Evolutionary conservation across 2,797 vertebrate genomes (phyloP), one percentile per base, ranked within the genome.

Genomic region (Sebastes kiyomatsui): DNA sequence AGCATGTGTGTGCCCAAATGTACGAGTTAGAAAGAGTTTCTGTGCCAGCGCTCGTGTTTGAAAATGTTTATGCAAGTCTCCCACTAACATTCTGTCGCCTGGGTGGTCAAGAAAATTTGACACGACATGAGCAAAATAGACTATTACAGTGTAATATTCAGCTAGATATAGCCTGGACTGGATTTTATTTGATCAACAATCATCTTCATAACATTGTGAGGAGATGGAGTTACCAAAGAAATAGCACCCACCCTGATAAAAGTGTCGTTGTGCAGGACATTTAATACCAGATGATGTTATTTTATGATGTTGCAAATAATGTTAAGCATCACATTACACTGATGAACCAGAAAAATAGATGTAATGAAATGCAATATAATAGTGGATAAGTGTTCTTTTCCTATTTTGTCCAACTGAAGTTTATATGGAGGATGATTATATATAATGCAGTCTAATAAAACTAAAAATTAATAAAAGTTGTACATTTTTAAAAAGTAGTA

Each of bases 61-160:
- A 86, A 87, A 90, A 88, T 83, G 89, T 91, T 88, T 91, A 84
- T 84, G 81, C 72, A 84, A 85, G 77, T 94, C 91, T 91, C 90
- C 92, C 91, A 93, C 92, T 73, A 91, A 93, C 91, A 92, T 93
- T 92, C 92, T 94, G 93, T 90, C 67, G 85, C 87, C 81, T 84
- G 84, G 70, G 89, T 87, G 90, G 90, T 90, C 85, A 87, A 83
- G 74, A 87, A 80, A 83, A 91, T 81, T 49, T 85, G 88, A 94
- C 91, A 87, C 77, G 69, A 85, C 79, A 18, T 52, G 33, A 87
- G 88, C 76, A 74, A 88, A 88, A 87, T 49, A 80, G 75, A 79
- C 42, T 67, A 82, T 83, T 28, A 18, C 28, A 74, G 76, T 67
- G 70, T 73, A 75, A 84, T 66, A 72, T 76, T 81, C 73, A 52